Conservation (phyloP, 2,113 vertebrate genomes). For the Odobenus rosmarus region DNA sequence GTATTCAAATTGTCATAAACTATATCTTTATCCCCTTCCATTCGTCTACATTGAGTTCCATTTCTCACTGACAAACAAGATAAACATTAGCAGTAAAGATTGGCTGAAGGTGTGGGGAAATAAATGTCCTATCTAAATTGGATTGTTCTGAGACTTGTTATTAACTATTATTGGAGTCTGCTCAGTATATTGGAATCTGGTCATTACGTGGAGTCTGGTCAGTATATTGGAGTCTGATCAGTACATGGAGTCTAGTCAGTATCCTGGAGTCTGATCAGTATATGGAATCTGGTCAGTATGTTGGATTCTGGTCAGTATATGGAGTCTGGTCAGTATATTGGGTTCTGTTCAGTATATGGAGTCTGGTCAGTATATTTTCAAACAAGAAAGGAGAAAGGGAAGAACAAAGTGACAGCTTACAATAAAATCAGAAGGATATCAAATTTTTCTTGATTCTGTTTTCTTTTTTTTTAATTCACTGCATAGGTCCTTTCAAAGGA, state of each 20-base stretch:
- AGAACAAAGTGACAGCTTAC: not conserved
- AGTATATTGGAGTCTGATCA: not conserved
- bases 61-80: not conserved
- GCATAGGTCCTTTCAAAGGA: not conserved
- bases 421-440: not conserved
- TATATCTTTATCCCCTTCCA: not conserved
- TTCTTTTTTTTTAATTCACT: not conserved
- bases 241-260: not conserved
- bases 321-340: not conserved
- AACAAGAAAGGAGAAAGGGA: not conserved
- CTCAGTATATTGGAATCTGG: not conserved
- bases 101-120: not conserved
- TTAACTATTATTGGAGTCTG: not conserved
- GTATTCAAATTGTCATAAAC: not conserved
- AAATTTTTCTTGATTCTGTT: not conserved
- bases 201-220: not conserved
- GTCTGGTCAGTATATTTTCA: not conserved
- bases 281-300: too few relatives aligned
- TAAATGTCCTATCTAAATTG: not conserved
- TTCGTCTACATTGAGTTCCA: not conserved
- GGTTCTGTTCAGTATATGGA: not conserved
- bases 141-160: not conserved
- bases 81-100: not conserved
- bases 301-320: not conserved
- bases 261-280: not conserved